These are phyloP conservation scores for Acrocyrtus sp. DNA, from an alignment of 2,888 invertebrate genomes.

Conservation along the genomic window DNA sequence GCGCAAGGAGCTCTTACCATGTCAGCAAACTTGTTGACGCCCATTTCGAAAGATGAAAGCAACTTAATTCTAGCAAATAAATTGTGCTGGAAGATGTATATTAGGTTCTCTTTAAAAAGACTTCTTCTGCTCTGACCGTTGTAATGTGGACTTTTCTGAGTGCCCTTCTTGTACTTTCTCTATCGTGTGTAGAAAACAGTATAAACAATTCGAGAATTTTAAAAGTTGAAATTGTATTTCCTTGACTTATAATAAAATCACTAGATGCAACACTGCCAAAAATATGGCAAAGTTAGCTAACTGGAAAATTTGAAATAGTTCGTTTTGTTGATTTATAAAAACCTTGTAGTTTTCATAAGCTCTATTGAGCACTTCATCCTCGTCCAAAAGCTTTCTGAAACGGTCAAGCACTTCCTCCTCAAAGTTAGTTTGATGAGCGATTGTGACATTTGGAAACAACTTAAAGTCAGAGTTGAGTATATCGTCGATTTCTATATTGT, in stretches of 20 bases:
- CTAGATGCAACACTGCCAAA: no score
- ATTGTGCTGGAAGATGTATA: constrained; percentile 32
- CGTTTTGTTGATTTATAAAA: not conserved
- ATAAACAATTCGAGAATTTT: not conserved
- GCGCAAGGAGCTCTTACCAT: constrained; percentile 16
- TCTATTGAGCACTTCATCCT: constrained; percentile 11
- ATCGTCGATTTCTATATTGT: constrained; percentile 20
- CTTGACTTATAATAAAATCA: not conserved
- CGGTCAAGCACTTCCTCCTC: constrained; percentile 24
- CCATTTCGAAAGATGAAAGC: constrained; percentile 31
- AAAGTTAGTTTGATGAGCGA: constrained; percentile 4
- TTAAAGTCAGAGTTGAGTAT: constrained; percentile 14
- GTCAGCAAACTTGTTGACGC: constrained; percentile 29
- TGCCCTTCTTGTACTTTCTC: constrained; percentile 15
- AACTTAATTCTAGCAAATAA: constrained; percentile 11
- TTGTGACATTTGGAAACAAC: constrained; percentile 23
- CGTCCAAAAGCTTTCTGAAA: constrained; percentile 20
- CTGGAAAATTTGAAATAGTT: no score
- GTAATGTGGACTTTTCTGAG: not conserved
- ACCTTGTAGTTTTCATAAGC: constrained; percentile 27
- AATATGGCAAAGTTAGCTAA: no score
- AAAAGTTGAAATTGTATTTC: not conserved
- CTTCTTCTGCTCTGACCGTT: not conserved
- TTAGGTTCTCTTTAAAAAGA: constrained; percentile 29
- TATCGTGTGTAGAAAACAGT: not conserved